Conservation (phyloP, 2,113 vertebrate species). For the Poecilia latipinna region DNA sequence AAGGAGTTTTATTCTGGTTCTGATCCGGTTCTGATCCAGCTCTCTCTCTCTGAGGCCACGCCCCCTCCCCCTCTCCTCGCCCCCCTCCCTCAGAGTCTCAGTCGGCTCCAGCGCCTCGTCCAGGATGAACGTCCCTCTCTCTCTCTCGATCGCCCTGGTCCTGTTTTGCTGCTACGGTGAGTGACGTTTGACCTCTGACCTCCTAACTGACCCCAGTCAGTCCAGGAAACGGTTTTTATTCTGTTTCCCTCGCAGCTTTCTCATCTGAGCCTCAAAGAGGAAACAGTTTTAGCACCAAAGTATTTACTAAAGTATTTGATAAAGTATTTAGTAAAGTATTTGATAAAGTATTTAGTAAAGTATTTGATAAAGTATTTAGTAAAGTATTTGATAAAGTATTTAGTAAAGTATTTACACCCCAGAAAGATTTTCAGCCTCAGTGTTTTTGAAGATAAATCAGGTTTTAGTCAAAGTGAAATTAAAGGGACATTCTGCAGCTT, state of each 20-base stretch:
- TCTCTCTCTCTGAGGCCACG: neutral
- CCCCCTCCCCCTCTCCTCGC: neutral
- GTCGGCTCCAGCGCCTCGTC: slow-evolving; percentile 16
- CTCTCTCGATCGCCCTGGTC: slow-evolving; percentile 38
- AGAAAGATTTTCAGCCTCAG: too few relatives aligned
- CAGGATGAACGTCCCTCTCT: slow-evolving; percentile 44
- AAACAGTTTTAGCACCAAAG: neutral
- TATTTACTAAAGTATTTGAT: too few relatives aligned
- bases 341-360: too few relatives aligned
- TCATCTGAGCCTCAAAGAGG: too few relatives aligned
- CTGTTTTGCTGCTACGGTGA: slow-evolving; percentile 43
- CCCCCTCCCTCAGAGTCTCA: slow-evolving; percentile 3
- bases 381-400: too few relatives aligned
- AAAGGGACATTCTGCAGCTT: neutral
- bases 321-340: too few relatives aligned
- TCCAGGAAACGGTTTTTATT: too few relatives aligned
- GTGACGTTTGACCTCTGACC: slow-evolving; percentile 43
- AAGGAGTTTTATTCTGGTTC: too few relatives aligned
- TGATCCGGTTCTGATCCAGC: too few relatives aligned
- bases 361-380: too few relatives aligned
- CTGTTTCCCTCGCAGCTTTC: neutral
- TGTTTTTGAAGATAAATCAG: too few relatives aligned
- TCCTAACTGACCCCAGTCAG: neutral
- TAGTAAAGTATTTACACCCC: too few relatives aligned
- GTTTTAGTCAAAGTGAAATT: neutral